These are phyloP conservation scores for Pristionchus entomophagus DNA, from an alignment of 2,888 invertebrate species.

Conservation along the genomic window DNA sequence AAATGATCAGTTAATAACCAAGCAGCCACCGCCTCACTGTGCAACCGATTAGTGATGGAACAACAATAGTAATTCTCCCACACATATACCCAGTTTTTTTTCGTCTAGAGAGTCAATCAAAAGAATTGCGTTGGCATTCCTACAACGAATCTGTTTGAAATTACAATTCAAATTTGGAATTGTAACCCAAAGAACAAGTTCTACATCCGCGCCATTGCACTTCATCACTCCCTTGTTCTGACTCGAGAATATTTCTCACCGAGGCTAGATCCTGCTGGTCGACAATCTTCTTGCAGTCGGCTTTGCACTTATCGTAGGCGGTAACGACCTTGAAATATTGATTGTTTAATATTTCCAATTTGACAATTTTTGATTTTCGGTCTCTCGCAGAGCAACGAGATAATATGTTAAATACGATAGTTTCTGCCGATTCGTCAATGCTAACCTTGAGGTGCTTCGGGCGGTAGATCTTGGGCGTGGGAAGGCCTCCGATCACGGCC, in stretches of 20 bases:
- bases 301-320: constrained; percentile 43
- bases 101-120: background rate
- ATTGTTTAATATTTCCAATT: no score
- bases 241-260: background rate
- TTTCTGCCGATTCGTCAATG: no score
- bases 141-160: background rate
- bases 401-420: no score
- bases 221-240: no score
- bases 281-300: constrained; percentile 21
- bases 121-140: background rate
- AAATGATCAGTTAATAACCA: background rate
- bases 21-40: no score
- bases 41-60: no score
- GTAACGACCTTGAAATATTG: constrained; percentile 53
- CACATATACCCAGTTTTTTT: background rate
- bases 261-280: constrained; percentile 35
- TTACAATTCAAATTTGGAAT: background rate
- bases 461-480: constrained; percentile 51
- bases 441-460: no score
- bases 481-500: background rate
- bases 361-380: no score
- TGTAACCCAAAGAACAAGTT: background rate
- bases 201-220: background rate
- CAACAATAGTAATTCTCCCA: no score
- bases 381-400: no score